Conservation (phyloP, 2,113 vertebrate genomes). For the Laterallus jamaicensis region DNA sequence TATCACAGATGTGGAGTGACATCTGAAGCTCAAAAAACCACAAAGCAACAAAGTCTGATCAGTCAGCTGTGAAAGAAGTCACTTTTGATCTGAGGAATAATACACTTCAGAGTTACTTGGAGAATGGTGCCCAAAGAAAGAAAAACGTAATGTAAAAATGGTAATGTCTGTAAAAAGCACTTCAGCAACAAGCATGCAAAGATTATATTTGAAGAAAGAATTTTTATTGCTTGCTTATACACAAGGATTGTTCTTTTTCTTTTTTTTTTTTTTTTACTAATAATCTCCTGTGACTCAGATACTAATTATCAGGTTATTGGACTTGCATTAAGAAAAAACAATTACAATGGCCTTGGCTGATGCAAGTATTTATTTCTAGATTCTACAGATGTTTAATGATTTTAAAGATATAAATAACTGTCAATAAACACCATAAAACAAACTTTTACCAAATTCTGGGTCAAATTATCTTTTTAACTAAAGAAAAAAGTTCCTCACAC, state of each 20-base stretch:
- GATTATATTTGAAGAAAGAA: background rate
- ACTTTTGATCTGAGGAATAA: background rate
- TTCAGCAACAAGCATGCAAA: background rate
- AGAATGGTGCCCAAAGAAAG: background rate
- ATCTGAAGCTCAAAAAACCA: background rate
- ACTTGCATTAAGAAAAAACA: background rate
- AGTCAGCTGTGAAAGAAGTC: background rate
- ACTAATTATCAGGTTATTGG: background rate
- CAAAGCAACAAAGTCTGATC: background rate
- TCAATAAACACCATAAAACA: background rate
- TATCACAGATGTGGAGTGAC: background rate
- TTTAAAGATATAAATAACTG: background rate
- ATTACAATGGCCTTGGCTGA: background rate
- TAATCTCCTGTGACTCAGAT: background rate
- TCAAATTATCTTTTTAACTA: background rate
- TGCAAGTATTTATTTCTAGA: background rate
- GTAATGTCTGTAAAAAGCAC: background rate
- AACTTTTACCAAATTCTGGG: background rate
- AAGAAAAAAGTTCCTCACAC: background rate
- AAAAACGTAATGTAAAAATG: background rate
- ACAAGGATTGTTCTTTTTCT: rapidly evolving
- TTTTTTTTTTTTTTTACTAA: background rate
- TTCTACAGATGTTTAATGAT: background rate
- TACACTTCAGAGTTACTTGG: background rate
- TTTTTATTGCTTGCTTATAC: background rate